These are phyloP conservation scores for Steinernema carpocapsae DNA, from an alignment of 2,888 invertebrate species.

Conservation along the genomic window DNA sequence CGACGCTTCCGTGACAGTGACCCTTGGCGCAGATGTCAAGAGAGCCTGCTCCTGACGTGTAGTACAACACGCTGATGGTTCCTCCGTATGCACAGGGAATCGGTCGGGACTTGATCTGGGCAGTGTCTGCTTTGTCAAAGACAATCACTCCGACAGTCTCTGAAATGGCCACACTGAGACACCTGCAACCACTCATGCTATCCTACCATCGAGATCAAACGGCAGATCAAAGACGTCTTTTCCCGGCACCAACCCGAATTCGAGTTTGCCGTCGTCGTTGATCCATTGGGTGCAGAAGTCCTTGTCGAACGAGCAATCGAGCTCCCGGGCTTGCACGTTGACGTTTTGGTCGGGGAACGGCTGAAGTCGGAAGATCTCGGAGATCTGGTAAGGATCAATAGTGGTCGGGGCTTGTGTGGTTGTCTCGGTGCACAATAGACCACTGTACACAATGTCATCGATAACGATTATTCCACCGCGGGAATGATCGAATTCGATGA, in stretches of 20 bases:
- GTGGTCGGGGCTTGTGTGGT: conserved; percentile 31
- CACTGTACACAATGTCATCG: conserved; percentile 44
- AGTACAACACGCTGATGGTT: conserved; percentile 10
- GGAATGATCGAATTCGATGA: conserved; percentile 62
- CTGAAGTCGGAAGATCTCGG: conserved; percentile 21
- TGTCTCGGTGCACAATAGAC: conserved; percentile 27
- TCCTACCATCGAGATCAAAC: conserved; percentile 14
- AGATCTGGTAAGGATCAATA: conserved; percentile 14
- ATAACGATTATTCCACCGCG: conserved; percentile 57
- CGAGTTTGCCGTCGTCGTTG: conserved; percentile 53
- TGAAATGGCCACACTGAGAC: neutral
- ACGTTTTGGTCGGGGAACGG: conserved; percentile 21
- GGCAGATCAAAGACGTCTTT: conserved; percentile 38
- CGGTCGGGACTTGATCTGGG: conserved; percentile 16
- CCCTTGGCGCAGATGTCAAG: conserved; percentile 15
- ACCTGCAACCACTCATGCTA: neutral
- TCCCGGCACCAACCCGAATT: conserved; percentile 54
- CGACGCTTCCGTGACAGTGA: conserved; percentile 13
- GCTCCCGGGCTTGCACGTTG: conserved; percentile 26
- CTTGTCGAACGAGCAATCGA: conserved; percentile 63
- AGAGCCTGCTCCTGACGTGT: neutral
- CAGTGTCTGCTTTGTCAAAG: conserved; percentile 12
- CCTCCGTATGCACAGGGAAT: conserved; percentile 29
- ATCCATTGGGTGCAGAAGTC: conserved; percentile 67
- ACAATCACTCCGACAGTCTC: conserved; percentile 20